phyloP scores from a whole-genome alignment of 2,113 vertebrate species.

The Pituophis catenifer region DNA sequence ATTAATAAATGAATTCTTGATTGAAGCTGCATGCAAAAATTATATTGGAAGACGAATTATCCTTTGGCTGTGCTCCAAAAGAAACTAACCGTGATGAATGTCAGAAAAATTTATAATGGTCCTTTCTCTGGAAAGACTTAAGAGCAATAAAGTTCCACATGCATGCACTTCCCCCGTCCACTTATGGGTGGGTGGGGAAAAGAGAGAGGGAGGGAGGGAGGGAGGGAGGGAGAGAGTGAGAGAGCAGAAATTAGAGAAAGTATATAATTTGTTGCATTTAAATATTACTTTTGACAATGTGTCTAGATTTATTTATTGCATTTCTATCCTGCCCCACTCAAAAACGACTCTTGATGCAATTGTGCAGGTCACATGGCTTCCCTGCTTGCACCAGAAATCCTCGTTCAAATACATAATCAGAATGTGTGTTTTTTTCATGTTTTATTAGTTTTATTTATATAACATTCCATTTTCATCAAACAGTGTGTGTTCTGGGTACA shows the following conservation, averaged over 20 bases:
- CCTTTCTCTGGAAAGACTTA: constrained; percentile 59
- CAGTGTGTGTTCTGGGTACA: too few species aligned
- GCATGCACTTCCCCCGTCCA: neutral
- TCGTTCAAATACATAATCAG: neutral
- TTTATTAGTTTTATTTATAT: too few species aligned
- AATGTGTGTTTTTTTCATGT: too few species aligned
- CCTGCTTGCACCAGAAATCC: neutral
- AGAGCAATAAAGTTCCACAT: constrained; percentile 38
- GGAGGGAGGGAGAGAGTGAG: neutral
- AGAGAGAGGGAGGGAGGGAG: neutral
- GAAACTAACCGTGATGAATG: constrained; percentile 74
- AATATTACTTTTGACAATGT: constrained; percentile 14
- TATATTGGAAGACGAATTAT: constrained; percentile 68
- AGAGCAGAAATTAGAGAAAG: neutral
- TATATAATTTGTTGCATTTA: constrained; percentile 10
- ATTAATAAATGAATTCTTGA: constrained; percentile 75
- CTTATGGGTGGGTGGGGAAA: too few species aligned
- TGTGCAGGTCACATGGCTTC: neutral
- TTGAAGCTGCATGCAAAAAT: constrained; percentile 65
- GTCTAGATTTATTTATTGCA: neutral
- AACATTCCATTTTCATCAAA: too few species aligned
- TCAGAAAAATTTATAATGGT: constrained; percentile 72
- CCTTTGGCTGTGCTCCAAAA: constrained; percentile 70
- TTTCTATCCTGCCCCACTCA: neutral
- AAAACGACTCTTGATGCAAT: neutral